A percentile compares a stretch with the other conserved stretches of the same genome.
Evolutionary conservation across 2,113 vertebrate species (phyloP).

Genomic region (Pedetes capensis): DNA sequence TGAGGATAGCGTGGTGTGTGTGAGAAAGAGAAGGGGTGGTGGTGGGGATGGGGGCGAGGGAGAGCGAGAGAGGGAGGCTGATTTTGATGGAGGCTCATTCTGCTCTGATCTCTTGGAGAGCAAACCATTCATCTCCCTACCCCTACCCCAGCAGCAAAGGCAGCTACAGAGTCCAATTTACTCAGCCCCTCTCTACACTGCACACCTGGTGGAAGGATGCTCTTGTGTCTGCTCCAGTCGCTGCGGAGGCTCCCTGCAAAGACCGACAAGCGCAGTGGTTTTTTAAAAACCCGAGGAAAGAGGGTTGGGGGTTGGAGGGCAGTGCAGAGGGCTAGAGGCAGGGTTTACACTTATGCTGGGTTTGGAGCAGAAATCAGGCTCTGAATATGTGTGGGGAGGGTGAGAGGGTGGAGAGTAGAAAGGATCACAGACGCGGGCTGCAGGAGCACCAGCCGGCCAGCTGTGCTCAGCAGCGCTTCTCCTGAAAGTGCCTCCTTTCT

Average conservation of each 20-base stretch:
- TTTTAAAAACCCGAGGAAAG: too few species aligned
- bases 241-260: neutral
- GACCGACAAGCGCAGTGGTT: too few species aligned
- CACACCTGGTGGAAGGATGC: neutral
- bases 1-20: too few species aligned
- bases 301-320: neutral
- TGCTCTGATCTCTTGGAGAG: neutral
- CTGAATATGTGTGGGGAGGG: rapidly evolving
- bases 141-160: neutral
- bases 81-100: neutral
- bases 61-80: neutral
- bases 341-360: neutral
- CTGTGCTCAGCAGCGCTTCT: neutral
- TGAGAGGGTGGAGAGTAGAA: neutral
- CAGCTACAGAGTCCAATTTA: neutral
- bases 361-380: neutral
- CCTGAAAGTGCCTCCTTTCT: neutral
- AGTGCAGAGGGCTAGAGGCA: too few species aligned
- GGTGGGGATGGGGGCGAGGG: neutral
- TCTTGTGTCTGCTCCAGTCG: too few species aligned
- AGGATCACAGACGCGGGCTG: neutral
- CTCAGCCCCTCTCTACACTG: neutral
- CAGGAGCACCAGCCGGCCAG: neutral
- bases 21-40: neutral
- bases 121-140: neutral